These are phyloP conservation scores for Heterodera carotae DNA, from an alignment of 1,140 invertebrate genomes.

Conservation along the genomic window DNA sequence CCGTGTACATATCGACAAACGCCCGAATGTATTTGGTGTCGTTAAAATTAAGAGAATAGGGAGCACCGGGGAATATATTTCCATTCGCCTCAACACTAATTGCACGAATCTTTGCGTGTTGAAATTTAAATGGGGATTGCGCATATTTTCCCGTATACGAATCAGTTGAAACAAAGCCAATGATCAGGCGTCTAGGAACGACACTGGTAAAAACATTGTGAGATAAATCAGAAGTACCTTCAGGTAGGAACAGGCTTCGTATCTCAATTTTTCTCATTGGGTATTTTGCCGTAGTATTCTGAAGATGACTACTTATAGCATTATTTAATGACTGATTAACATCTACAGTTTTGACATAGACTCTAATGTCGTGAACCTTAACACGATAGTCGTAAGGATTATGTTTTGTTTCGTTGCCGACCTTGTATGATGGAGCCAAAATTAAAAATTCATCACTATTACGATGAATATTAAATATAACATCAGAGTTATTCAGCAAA, in stretches of 20 bases:
- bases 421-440: neutral
- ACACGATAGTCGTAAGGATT: slow-evolving; percentile 15
- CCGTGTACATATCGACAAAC: slow-evolving; percentile 38
- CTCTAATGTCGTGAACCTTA: slow-evolving; percentile 19
- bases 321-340: slow-evolving; percentile 35
- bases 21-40: slow-evolving; percentile 25
- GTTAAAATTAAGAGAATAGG: slow-evolving; percentile 31
- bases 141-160: slow-evolving; percentile 25
- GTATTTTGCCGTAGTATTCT: slow-evolving; percentile 31
- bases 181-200: slow-evolving; percentile 22
- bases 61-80: slow-evolving; percentile 13
- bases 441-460: slow-evolving; percentile 41
- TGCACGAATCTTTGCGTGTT: slow-evolving; percentile 34
- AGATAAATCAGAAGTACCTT: slow-evolving; percentile 24
- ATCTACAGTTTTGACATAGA: slow-evolving; percentile 30
- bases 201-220: slow-evolving; percentile 28
- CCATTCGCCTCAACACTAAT: slow-evolving; percentile 29
- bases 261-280: slow-evolving; percentile 39
- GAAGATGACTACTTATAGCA: slow-evolving; percentile 28
- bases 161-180: slow-evolving; percentile 20
- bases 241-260: slow-evolving; percentile 13
- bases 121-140: slow-evolving; percentile 29
- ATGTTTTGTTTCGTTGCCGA: neutral
- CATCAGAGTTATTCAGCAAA: slow-evolving; percentile 31
- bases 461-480: slow-evolving; percentile 33